Base-by-base conservation (phyloP, 53 echinoderm and acorn worm genomes). In the Echinarachnius parma region DNA sequence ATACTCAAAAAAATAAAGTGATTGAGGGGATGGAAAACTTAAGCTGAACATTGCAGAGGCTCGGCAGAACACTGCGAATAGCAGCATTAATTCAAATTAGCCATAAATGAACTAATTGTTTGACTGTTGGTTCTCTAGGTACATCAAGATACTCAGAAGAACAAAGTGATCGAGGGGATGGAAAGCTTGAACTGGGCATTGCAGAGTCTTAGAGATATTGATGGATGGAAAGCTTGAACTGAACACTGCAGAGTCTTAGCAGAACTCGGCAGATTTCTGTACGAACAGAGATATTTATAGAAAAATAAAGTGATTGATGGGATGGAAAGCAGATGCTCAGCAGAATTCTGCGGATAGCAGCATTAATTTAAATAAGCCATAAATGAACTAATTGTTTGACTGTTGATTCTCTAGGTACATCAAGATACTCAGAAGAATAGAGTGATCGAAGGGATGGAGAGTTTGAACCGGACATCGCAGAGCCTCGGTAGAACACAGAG, bases 401-500 rank as follows among this genome's bases (percentile, higher is more conserved):
- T n/a, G n/a, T n/a, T n/a, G n/a, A n/a, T 19, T 28, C 30, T 29
- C 1, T 47, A 91, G 91, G 60, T 75, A 48, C 78, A 77, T n/a
- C 81, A 91, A 35, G 75, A 66, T 32, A 60, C 66, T n/a, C 86
- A 86, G 56, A 66, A 82, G 23, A 60, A 66, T 15, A 74, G 76
- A 63, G 78, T 98, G 14, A 60, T 98, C 3, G 91, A 91, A 48
- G 98, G 98, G 5, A 65, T 86, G 33, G 87, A 88, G 59, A 83
- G 79, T 28, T 63, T 98, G 4, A 85, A 88, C 66, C 66, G 87
- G 23, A 80, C 98, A 20, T 70, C 74, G 27, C 82, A 82, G 28
- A 91, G 91, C 66, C 32, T 98, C 29, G 86, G 82, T 15, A 78
- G 98, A 28, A 87, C 85, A 33, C 91, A 98, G 42, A 76, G 86